A percentile compares a stretch with the other conserved stretches of the same genome.
These are phyloP conservation scores for Silurus glanis DNA, from an alignment of 2,113 vertebrate species.

Conservation along the genomic window DNA sequence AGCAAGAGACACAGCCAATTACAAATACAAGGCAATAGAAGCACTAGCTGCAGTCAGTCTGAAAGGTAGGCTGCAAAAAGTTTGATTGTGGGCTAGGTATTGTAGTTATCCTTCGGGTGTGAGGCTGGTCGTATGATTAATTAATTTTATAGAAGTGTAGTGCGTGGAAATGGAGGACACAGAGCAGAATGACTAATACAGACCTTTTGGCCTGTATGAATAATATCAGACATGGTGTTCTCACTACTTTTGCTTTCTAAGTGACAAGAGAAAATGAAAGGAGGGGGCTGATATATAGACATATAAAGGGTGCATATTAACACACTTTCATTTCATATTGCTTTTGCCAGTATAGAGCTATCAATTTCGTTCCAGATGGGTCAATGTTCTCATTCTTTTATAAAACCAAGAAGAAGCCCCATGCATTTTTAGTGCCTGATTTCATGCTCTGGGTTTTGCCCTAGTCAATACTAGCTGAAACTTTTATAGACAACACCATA, in stretches of 20 bases:
- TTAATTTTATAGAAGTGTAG: slow-evolving; percentile 25
- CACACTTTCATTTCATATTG: slow-evolving; percentile 21
- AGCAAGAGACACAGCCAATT: slow-evolving; percentile 8
- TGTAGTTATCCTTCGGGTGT: slow-evolving; percentile 4
- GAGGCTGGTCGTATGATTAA: slow-evolving; percentile 16
- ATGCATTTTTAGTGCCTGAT: slow-evolving; percentile 34
- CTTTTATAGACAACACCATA: slow-evolving; percentile 2
- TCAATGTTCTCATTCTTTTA: slow-evolving; percentile 28
- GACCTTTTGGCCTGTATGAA: slow-evolving; percentile 16
- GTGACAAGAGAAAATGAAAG: background rate
- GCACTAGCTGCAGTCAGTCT: background rate
- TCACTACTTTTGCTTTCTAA: background rate
- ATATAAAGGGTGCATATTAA: slow-evolving; percentile 20
- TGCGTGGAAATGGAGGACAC: slow-evolving; percentile 17
- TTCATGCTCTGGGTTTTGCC: slow-evolving; percentile 22
- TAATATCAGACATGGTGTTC: slow-evolving; percentile 31
- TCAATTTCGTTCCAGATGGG: slow-evolving; percentile 19
- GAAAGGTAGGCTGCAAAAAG: background rate
- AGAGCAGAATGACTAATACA: slow-evolving; percentile 20
- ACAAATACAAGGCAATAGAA: background rate
- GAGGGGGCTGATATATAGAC: slow-evolving; percentile 17
- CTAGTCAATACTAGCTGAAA: slow-evolving; percentile 10
- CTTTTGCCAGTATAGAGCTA: slow-evolving; percentile 6
- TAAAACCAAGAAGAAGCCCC: slow-evolving; percentile 25
- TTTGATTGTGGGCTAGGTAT: slow-evolving; percentile 9